Base-by-base conservation (phyloP, 2,888 invertebrate species). In the Amphipyra berbera region DNA sequence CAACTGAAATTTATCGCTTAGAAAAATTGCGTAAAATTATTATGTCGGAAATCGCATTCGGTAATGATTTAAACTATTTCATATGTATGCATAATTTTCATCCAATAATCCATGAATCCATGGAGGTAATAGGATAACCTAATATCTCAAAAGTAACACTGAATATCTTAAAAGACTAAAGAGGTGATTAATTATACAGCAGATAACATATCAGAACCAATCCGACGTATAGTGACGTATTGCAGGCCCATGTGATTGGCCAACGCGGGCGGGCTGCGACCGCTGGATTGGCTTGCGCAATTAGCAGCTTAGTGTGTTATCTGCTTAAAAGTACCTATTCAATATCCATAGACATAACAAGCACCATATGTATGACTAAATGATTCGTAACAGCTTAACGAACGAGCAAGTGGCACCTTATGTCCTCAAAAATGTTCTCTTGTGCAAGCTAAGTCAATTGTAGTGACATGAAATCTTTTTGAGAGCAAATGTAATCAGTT, bases 241-340 rank as follows among this genome's bases (percentile, higher is more conserved):
- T 55, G 46, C 12, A 45, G 38, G 9, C 41, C 47, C n/a, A 15
- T 35, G 47, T 40, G 47, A 71, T 71, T 71, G 71, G 71, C 7
- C 40, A 9, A 13, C 14, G 6, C 5, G 38, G 44, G 42, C 46
- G 30, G 45, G 61, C 69, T 60, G 38, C 69, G 61, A 30, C 44
- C 67, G 60, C 55, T 33, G 55, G 74, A 73, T 70, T 70, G 74
- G 69, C 45, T 61, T 38, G 38, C 53, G 53, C 55, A 71, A 71
- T 75, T 75, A 75, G 44, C 50, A 41, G 76, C 71, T 70, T 70
- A 70, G 49, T 49, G 49, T 52, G 71, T 71, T 75, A 71, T 71
- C 71, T 45, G 13, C 44, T 47, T 50, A 47, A 47, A 40, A 14
- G 50, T 75, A 75, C 76, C 71, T 75, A 74, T 54, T 47, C 33